Evolutionary conservation across 1,140 invertebrate species (phyloP), one percentile per base, ranked within the genome.

Genomic region (Atta colombica): DNA sequence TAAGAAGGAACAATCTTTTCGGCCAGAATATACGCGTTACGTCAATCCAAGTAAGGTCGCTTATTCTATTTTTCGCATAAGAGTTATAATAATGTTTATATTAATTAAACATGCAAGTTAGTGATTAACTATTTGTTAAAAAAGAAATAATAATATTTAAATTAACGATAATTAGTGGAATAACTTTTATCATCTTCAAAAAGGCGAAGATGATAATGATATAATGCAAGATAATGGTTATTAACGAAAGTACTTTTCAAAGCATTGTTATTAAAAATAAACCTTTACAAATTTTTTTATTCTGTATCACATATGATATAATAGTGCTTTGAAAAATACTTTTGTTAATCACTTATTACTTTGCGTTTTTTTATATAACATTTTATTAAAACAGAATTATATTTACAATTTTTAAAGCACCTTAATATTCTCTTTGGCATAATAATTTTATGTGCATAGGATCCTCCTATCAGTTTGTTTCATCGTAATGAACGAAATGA

Each of bases 381-480:
- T 21, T 16, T 65, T 35, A 35, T 45, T 10, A 65, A 68, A 77
- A 25, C 12, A 60, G 8, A 77, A 28, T 77, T 45, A 51, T 25
- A 63, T 60, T 51, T n/a, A 86, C 0, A n/a, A 71, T 39, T 2
- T 31, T 21, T 74, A 21, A 72, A 16, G 49, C 12, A 77, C 4
- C 0, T 49, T 45, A 25, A 71, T 60, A 55, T 45, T 60, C 2
- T 1, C 6, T 81, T 80, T 2, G 18, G 1, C 8, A 25, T 55
- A 45, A 51, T 1, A 66, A 28, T 51, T 63, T 86, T 82, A 21
- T 58, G 3, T 16, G 72, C 21, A 2, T 21, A 95, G 95, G 94
- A 95, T 90, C 94, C 94, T 35, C 94, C 95, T 6, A 80, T 93
- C 14, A 95, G 95, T 5, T 71, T 89, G 12, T 90, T 95, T 45